Evolutionary conservation across 2,888 invertebrate species (phyloP).

Genomic region (Lepidocyrtoides sp.): DNA sequence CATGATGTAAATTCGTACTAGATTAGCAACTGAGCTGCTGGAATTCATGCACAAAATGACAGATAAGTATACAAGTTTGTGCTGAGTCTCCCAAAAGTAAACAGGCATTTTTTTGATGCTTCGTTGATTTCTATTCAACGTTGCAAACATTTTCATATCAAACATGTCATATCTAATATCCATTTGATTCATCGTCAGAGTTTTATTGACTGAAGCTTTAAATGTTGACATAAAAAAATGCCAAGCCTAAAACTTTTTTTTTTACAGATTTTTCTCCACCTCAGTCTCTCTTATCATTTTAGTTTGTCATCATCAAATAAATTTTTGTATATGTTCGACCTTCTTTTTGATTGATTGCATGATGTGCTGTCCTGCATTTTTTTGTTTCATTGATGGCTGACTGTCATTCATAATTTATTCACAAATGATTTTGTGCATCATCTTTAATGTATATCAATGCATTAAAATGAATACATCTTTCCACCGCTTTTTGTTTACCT

Average conservation of each 20-base stretch:
- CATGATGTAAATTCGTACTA: no score
- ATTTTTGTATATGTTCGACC: neutral
- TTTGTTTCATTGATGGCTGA: neutral
- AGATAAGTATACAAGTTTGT: neutral
- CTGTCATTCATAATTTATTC: no score
- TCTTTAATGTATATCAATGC: neutral
- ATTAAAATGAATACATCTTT: no score
- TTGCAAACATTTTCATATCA: conserved; percentile 26
- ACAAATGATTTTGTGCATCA: neutral
- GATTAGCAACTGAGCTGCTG: no score
- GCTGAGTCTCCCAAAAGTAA: neutral
- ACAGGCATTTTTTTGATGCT: no score
- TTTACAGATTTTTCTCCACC: neutral
- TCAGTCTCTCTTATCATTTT: conserved; percentile 14
- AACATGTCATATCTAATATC: neutral
- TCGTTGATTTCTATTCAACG: neutral
- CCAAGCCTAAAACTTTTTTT: conserved; percentile 9
- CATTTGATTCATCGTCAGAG: neutral
- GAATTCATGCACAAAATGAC: no score
- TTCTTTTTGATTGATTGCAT: conserved; percentile 34
- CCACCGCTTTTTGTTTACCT: no score
- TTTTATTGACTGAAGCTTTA: neutral
- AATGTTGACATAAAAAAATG: conserved; percentile 18
- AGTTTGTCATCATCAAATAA: neutral
- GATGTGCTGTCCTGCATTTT: conserved; percentile 24